Base-by-base conservation (phyloP, 2,113 vertebrate species). In the Dinomys branickii region DNA sequence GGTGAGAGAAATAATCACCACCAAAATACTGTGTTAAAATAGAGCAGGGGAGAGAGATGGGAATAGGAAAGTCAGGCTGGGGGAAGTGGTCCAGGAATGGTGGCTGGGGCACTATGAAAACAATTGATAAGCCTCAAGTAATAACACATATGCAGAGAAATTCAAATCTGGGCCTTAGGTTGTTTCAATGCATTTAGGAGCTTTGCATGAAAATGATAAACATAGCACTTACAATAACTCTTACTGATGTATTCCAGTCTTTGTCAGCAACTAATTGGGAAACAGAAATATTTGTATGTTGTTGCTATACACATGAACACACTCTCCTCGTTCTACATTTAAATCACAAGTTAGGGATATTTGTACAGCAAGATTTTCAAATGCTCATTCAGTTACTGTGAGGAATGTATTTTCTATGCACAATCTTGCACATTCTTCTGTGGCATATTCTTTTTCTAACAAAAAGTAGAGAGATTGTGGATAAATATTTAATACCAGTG, bases 121-220 rank as follows among this genome's bases (percentile, higher is more conserved):
- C 33, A 95, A 17, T 41, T 87, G 41, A 38, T 95, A 61, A 83
- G 16, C 14, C 56, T 38, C n/a, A 58, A 92, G 69, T 5, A 78
- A 54, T 33, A 67, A 84, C 56, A 41, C 17, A 92, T 30, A 44
- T 2, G 1, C 16, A 77, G 0, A 41, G 77, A 83, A 82, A 88
- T 47, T 96, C 63, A 90, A 47, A 47, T 83, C 56, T 61, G 22
- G 47, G 35, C 20, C 47, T 81, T 67, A 85, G 28, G 16, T 75
- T n/a, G 3, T 88, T 88, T 92, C 54, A 81, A 80, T 71, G 44
- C 4, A 92, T 30, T 86, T 58, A 94, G 35, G 41, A 83, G 69
- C 22, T 96, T 94, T 88, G 20, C 47, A 54, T 96, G 63, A 96
- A 90, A 90, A 81, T 7, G 7, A 52, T 44, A 58, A 75, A 63